Percentiles rank a stretch among this genome's conserved stretches.
Evolutionary conservation across 2,797 vertebrate species (phyloP).

Genomic region (Apodemus agrarius): DNA sequence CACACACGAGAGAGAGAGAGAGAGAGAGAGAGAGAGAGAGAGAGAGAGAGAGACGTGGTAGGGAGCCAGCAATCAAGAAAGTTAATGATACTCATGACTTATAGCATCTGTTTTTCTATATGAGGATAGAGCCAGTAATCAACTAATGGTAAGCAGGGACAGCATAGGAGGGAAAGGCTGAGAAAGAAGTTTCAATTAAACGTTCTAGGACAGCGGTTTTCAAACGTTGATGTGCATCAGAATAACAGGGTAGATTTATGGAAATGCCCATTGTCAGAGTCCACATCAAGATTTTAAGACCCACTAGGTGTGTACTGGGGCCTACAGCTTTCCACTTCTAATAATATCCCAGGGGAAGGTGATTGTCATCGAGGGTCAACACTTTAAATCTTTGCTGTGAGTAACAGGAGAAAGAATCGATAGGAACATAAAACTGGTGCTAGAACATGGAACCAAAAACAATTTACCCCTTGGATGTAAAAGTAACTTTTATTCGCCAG

Average conservation of each 20-base stretch:
- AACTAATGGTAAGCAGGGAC: not conserved
- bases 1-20: not conserved
- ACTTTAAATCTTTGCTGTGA: not conserved
- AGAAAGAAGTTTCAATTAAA: not conserved
- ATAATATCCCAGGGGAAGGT: not conserved
- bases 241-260: not conserved
- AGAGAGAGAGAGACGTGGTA: not conserved
- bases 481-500: no score
- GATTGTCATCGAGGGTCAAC: not conserved
- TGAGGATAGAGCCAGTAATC: not conserved
- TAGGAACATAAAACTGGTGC: not conserved
- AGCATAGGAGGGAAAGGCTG: not conserved
- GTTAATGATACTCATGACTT: not conserved
- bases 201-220: not conserved
- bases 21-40: no score
- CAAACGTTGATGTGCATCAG: not conserved
- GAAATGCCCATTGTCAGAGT: not conserved
- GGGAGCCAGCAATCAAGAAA: not conserved
- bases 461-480: not conserved
- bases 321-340: not conserved
- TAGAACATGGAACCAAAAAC: not conserved
- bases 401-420: not conserved
- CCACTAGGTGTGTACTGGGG: not conserved
- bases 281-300: not conserved
- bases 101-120: not conserved